A percentile compares a stretch with the other conserved stretches of the same genome.
These are phyloP conservation scores for Palaemon carinicauda DNA, from an alignment of 1,140 invertebrate species.

Conservation along the genomic window DNA sequence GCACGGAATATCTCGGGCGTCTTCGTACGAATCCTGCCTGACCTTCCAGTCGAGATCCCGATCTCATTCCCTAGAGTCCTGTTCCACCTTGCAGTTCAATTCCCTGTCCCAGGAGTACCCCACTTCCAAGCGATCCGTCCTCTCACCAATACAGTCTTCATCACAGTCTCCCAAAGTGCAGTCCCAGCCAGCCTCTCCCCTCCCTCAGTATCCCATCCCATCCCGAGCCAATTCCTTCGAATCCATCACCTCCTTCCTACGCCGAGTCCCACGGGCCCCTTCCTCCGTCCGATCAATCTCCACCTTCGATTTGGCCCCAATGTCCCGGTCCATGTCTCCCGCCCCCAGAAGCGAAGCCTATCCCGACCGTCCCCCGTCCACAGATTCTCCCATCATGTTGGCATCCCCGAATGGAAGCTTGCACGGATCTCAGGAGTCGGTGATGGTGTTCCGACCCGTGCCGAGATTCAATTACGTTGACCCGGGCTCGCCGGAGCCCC, in stretches of 20 bases:
- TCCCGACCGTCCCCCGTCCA: slow-evolving; percentile 55
- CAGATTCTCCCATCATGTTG: slow-evolving; percentile 49
- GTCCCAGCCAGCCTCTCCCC: slow-evolving; percentile 45
- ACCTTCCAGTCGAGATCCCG: not conserved
- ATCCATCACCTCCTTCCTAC: slow-evolving; percentile 45
- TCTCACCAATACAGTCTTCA: not conserved
- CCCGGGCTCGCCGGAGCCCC: slow-evolving; percentile 43
- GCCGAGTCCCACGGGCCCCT: slow-evolving; percentile 31
- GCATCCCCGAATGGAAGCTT: slow-evolving; percentile 7
- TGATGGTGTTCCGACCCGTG: slow-evolving; percentile 46
- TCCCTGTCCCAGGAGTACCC: slow-evolving; percentile 18
- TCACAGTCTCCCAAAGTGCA: not conserved
- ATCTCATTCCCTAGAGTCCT: slow-evolving; percentile 21
- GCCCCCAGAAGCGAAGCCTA: not conserved
- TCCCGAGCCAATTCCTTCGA: slow-evolving; percentile 46
- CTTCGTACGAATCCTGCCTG: not conserved
- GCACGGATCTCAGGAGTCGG: slow-evolving; percentile 37
- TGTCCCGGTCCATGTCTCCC: slow-evolving; percentile 36
- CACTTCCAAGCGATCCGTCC: not conserved
- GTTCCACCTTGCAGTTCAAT: slow-evolving; percentile 15
- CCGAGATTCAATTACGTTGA: slow-evolving; percentile 38
- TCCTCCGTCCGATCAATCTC: slow-evolving; percentile 54
- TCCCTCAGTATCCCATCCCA: not conserved
- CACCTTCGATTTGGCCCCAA: slow-evolving; percentile 39
- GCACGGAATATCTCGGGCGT: slow-evolving; percentile 30